Evolutionary conservation across 2,888 invertebrate genomes (phyloP).

Genomic region (Rhagophthalmus giganteus): DNA sequence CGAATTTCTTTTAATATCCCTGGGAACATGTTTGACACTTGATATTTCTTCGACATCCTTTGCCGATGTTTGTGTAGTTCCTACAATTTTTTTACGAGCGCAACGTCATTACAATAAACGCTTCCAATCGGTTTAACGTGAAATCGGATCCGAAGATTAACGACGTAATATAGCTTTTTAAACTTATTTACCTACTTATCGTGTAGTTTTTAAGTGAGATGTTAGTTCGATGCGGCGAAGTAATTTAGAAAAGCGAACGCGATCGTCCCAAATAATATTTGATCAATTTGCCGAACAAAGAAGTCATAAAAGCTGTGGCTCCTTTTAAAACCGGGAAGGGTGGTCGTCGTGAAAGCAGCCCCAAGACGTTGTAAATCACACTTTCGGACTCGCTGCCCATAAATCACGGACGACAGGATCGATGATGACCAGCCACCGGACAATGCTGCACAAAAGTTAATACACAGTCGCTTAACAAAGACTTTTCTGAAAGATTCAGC

Average conservation of each 20-base stretch:
- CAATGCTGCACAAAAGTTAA: constrained; percentile 48
- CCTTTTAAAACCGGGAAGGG: constrained; percentile 24
- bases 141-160: constrained; percentile 27
- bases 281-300: too few relatives aligned
- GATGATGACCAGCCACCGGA: constrained; percentile 53
- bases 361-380: constrained; percentile 46
- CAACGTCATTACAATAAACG: too few relatives aligned
- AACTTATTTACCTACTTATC: too few relatives aligned
- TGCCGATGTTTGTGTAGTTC: constrained; percentile 18
- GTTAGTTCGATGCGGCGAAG: too few relatives aligned
- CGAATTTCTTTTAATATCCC: constrained; percentile 46
- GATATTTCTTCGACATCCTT: constrained; percentile 45
- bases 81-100: constrained; percentile 21
- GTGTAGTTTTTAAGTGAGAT: too few relatives aligned
- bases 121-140: too few relatives aligned
- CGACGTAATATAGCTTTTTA: constrained; percentile 7
- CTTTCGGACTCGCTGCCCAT: constrained; percentile 35
- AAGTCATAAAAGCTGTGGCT: too few relatives aligned
- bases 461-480: constrained; percentile 24
- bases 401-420: constrained; percentile 46
- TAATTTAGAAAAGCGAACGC: too few relatives aligned
- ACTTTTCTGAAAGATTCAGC: constrained; percentile 6
- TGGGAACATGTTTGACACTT: constrained; percentile 55
- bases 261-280: too few relatives aligned
- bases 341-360: constrained; percentile 26